These are phyloP conservation scores for Sclerodermus sp. DNA, from an alignment of 2,888 invertebrate species.

Conservation along the genomic window DNA sequence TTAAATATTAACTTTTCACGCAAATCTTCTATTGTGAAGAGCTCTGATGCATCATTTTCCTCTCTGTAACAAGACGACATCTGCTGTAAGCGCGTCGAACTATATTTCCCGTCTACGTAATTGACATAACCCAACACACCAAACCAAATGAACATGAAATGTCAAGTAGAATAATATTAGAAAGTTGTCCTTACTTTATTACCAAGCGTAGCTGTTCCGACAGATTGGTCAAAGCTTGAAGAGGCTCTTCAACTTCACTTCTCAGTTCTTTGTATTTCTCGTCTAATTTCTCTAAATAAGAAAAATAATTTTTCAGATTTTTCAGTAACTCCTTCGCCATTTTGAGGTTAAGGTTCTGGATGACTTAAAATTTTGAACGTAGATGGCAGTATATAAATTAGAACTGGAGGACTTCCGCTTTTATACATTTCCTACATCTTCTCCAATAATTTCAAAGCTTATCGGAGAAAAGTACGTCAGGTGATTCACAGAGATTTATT, in stretches of 20 bases:
- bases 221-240: constrained; percentile 37
- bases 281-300: constrained; percentile 29
- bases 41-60: constrained; percentile 35
- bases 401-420: too few relatives aligned
- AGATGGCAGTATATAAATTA: too few relatives aligned
- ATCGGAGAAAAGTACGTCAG: too few relatives aligned
- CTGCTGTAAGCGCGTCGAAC: constrained; percentile 5
- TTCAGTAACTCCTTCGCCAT: constrained; percentile 38
- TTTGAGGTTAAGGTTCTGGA: neutral
- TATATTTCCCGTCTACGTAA: neutral
- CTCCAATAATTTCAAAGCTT: too few relatives aligned
- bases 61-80: constrained; percentile 30
- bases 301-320: constrained; percentile 37
- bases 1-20: constrained; percentile 41
- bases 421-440: too few relatives aligned
- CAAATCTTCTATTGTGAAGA: constrained; percentile 27
- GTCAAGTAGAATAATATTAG: neutral
- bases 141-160: too few relatives aligned
- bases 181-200: constrained; percentile 21
- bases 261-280: constrained; percentile 31
- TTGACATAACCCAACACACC: too few relatives aligned
- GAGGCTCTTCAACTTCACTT: constrained; percentile 14
- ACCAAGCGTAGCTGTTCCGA: constrained; percentile 40
- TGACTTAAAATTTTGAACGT: too few relatives aligned
- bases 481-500: too few relatives aligned